Conservation (phyloP, 2,797 vertebrate genomes). For the Melanogrammus aeglefinus region DNA sequence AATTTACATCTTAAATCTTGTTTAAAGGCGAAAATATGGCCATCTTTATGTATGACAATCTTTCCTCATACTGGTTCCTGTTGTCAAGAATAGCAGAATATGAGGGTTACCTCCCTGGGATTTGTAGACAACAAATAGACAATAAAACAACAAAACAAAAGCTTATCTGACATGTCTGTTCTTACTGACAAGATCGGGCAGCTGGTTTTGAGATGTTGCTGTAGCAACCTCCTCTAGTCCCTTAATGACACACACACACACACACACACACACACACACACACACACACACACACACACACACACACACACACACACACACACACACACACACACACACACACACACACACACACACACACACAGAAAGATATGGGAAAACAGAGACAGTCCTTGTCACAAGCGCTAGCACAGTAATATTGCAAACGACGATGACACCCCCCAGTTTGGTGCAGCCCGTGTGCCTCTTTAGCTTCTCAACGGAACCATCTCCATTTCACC, state of each 20-base stretch:
- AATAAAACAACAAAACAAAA: not conserved
- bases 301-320: not conserved
- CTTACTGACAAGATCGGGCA: not conserved
- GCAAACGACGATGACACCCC: not conserved
- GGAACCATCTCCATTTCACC: not conserved
- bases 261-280: not conserved
- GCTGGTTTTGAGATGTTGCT: not conserved
- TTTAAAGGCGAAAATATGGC: too few species aligned
- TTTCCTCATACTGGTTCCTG: not conserved
- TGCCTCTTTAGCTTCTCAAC: not conserved
- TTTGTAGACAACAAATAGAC: not conserved
- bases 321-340: not conserved
- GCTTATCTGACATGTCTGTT: not conserved
- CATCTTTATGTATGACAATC: not conserved
- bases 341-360: not conserved
- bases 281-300: conserved; percentile 1
- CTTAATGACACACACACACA: not conserved
- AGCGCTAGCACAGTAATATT: not conserved
- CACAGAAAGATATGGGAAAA: not conserved
- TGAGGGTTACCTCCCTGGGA: not conserved
- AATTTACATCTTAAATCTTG: too few species aligned
- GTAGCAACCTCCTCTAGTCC: not conserved
- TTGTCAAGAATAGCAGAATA: not conserved
- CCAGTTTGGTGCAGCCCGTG: not conserved
- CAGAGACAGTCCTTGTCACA: not conserved